Evolutionary conservation across 2,888 invertebrate genomes (phyloP).

Genomic region (Andrena praecox): DNA sequence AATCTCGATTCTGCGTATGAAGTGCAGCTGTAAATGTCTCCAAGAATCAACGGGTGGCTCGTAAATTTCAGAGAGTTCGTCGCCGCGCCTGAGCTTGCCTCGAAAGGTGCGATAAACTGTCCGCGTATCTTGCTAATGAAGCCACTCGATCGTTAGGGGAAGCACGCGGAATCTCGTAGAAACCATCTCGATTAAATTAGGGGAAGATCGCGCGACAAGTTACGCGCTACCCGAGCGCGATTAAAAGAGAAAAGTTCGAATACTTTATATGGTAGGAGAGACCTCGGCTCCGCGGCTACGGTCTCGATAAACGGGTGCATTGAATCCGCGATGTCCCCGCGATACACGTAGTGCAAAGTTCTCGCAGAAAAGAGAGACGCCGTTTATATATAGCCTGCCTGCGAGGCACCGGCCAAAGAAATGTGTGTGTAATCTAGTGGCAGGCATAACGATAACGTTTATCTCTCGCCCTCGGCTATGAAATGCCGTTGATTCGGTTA

Average conservation of each 20-base stretch:
- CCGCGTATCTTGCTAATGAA: too few species aligned
- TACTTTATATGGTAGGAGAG: background rate
- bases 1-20: too few species aligned
- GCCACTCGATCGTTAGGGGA: background rate
- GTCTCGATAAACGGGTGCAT: constrained; percentile 43
- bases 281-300: constrained; percentile 7
- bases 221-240: too few species aligned
- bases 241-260: too few species aligned
- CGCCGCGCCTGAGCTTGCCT: too few species aligned
- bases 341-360: constrained; percentile 41
- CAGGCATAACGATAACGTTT: constrained; percentile 48
- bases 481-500: constrained; percentile 38
- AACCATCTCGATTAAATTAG: too few species aligned
- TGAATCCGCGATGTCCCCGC: constrained; percentile 26
- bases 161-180: background rate
- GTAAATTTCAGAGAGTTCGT: too few species aligned
- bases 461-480: constrained; percentile 30
- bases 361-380: constrained; percentile 28
- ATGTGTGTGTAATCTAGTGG: constrained; percentile 22
- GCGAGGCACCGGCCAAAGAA: constrained; percentile 12
- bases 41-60: too few species aligned
- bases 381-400: constrained; percentile 32
- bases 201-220: too few species aligned
- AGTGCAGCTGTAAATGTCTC: too few species aligned
- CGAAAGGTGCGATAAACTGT: too few species aligned